These are phyloP conservation scores for Drosophila basisetae DNA, from an alignment of 2,888 invertebrate genomes.

Conservation along the genomic window DNA sequence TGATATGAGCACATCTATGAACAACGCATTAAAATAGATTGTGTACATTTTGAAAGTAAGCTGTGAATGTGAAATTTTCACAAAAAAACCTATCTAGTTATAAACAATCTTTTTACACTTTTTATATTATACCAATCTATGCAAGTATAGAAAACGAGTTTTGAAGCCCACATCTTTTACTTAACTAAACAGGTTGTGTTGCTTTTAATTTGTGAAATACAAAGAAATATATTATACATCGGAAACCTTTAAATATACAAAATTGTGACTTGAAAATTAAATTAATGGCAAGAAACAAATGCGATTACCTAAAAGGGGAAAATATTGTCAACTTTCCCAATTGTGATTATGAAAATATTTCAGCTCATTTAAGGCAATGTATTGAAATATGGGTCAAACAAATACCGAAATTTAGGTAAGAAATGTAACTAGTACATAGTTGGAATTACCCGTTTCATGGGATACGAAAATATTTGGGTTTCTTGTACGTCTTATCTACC, in stretches of 20 bases:
- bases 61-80: neutral
- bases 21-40: conserved; percentile 14
- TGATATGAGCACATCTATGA: conserved; percentile 10
- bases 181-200: neutral
- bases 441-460: conserved; percentile 1
- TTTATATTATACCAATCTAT: neutral
- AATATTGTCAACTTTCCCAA: neutral
- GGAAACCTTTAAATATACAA: neutral
- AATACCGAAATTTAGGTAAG: neutral
- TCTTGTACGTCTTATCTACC: conserved; percentile 50
- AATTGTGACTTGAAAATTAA: neutral
- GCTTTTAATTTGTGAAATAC: neutral
- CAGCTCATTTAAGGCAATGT: neutral
- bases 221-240: neutral
- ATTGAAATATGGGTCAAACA: conserved; percentile 6
- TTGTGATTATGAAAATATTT: neutral
- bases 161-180: neutral
- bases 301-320: neutral
- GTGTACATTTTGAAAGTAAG: neutral
- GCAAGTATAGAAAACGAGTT: neutral
- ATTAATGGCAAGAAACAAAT: neutral
- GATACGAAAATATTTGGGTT: conserved; percentile 15
- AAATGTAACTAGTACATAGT: neutral
- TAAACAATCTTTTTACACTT: neutral
- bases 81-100: neutral